A percentile compares a stretch with the other conserved stretches of the same genome.
These are phyloP conservation scores for Akabosia matsudoensis DNA, from an alignment of 1,140 invertebrate genomes.

Conservation along the genomic window DNA sequence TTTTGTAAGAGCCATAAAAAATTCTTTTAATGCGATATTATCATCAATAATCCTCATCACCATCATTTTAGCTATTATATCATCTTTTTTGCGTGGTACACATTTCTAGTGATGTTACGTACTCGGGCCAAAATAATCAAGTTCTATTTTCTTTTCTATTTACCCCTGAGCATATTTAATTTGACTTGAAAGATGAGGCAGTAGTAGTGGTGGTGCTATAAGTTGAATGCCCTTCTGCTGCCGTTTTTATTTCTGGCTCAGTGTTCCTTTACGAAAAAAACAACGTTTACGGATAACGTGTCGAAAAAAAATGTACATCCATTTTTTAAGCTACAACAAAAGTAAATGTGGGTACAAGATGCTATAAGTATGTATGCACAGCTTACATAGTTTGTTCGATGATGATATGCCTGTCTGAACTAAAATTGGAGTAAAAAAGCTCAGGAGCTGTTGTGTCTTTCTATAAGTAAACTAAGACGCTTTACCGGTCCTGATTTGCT, in stretches of 20 bases:
- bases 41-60: constrained; percentile 6
- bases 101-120: background rate
- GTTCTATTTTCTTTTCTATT: too few relatives aligned
- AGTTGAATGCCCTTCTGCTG: constrained; percentile 19
- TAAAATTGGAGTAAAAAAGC: too few relatives aligned
- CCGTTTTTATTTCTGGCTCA: constrained; percentile 22
- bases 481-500: too few relatives aligned
- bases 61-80: background rate
- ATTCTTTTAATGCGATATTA: constrained; percentile 6
- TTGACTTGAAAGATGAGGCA: background rate
- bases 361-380: background rate
- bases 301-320: background rate
- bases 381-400: too few relatives aligned
- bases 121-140: too few relatives aligned
- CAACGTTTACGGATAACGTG: background rate
- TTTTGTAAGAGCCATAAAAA: background rate
- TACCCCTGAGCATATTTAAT: constrained; percentile 1
- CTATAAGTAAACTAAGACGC: background rate
- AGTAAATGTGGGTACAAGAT: background rate
- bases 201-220: too few relatives aligned
- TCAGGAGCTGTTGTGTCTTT: background rate
- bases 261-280: background rate
- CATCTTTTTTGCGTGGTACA: too few relatives aligned
- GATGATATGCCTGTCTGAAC: background rate
- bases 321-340: background rate